Base-by-base conservation (phyloP, 2,888 invertebrate species). In the Drosophila sordidapex region DNA sequence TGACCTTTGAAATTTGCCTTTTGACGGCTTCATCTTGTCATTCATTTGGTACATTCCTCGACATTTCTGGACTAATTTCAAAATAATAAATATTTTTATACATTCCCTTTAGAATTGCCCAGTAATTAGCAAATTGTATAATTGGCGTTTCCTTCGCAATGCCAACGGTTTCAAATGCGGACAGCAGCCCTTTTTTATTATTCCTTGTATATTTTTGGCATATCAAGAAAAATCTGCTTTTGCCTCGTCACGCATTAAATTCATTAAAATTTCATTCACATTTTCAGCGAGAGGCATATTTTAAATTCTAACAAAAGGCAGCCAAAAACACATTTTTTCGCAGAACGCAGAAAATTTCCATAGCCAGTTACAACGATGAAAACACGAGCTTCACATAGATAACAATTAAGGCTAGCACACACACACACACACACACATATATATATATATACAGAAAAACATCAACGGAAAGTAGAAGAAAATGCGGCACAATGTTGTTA, bases 261-360 rank as follows among this genome's bases (percentile, higher is more conserved):
- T 86, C 88, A 88, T 88, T 85, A 88, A 88, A 88, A 83, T 85
- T 88, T 83, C 79, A 85, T 81, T 76, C 86, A 58, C 74, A 72
- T 79, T 79, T 77, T 64, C 66, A 56, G 40, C 75, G 68, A 61
- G 56, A 68, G 46, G 61, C 86, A 83, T 88, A 86, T 88, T 85
- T 88, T 79, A 83, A 83, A 85, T 85, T 85, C 81, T 83, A 71
- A 86, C 71, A 75, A 83, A 78, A 70, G 66, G 72, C 65, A 60
- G 33, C 73, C 65, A 54, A 33, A 68, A 31, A 64, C 58, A 70
- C 82, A 79, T 84, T 69, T 64, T 79, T 87, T 62, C 71, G 68
- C 58, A 72, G 70, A 70, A 81, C 71, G 76, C 83, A 52, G 49
- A 58, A 79, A 70, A 76, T 70, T 53, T 70, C 40, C 60, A 71